Evolutionary conservation across 2,113 vertebrate species (phyloP).

Genomic region (Ptyas mucosa): DNA sequence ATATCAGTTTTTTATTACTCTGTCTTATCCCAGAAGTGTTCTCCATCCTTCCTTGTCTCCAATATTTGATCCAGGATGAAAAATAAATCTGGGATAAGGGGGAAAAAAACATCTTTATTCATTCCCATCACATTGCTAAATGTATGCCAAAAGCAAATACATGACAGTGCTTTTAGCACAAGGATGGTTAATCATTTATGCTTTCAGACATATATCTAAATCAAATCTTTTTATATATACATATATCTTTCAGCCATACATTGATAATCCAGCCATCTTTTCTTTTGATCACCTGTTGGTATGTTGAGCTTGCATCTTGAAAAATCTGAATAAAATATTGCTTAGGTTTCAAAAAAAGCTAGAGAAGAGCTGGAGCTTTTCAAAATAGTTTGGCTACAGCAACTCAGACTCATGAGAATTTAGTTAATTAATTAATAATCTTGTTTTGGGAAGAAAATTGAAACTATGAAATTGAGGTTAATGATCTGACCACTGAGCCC

Average conservation of each 20-base stretch:
- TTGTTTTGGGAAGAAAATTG: neutral
- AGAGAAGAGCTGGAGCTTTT: neutral
- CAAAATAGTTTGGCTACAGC: neutral
- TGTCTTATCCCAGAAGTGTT: neutral
- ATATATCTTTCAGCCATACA: conserved; percentile 9
- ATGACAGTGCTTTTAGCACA: neutral
- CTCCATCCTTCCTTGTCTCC: neutral
- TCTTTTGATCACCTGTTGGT: neutral
- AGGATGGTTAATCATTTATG: neutral
- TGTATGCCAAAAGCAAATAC: conserved; percentile 10
- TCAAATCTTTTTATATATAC: neutral
- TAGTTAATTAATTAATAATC: conserved; percentile 12
- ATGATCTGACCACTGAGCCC: too few species aligned
- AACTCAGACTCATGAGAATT: neutral
- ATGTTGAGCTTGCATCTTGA: neutral
- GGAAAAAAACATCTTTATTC: neutral
- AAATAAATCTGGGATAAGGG: neutral
- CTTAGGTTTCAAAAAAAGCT: neutral
- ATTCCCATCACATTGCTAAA: neutral
- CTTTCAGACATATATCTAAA: neutral
- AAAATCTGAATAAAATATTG: neutral
- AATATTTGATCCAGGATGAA: neutral
- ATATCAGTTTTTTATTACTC: neutral
- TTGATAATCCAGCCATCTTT: neutral
- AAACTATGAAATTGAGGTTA: neutral